Conservation (phyloP, 2,113 vertebrate genomes). For the Eurystomus gularis region DNA sequence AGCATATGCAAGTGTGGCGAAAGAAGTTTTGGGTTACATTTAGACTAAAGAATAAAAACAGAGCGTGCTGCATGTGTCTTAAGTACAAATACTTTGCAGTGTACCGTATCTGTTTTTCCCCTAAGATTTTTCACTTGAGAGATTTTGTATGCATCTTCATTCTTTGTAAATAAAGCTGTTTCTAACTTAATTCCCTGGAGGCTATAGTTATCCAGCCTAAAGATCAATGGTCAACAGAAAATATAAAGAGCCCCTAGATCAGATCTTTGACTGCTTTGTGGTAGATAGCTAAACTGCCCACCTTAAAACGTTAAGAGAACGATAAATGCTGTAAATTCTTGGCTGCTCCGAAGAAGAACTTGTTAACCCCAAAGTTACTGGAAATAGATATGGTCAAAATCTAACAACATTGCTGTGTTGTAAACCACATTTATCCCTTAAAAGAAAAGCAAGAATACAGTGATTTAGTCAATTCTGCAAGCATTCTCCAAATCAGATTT, state of each 20-base stretch:
- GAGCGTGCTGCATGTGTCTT: background rate
- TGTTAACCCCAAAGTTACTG: conserved; percentile 43
- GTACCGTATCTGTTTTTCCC: background rate
- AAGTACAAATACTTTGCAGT: conserved; percentile 19
- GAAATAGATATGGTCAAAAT: background rate
- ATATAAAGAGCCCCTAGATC: conserved; percentile 59
- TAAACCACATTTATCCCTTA: background rate
- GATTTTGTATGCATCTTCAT: conserved; percentile 63
- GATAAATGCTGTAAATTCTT: conserved; percentile 59
- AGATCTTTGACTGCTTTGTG: conserved; percentile 72
- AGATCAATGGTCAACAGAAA: conserved; percentile 69
- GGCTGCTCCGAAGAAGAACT: conserved; percentile 5
- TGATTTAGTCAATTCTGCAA: background rate
- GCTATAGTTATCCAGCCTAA: conserved; percentile 40
- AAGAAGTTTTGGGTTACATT: background rate
- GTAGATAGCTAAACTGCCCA: conserved; percentile 60
- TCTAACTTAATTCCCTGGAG: conserved; percentile 62
- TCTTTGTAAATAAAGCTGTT: conserved; percentile 70
- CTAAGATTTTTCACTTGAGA: conserved; percentile 49
- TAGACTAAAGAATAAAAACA: background rate
- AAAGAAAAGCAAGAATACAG: background rate
- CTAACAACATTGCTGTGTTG: background rate
- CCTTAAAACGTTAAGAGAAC: conserved; percentile 62
- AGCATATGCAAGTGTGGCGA: background rate
- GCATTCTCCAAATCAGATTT: background rate